These are phyloP conservation scores for Eremophila alpestris DNA, from an alignment of 2,797 vertebrate species.

Conservation along the genomic window DNA sequence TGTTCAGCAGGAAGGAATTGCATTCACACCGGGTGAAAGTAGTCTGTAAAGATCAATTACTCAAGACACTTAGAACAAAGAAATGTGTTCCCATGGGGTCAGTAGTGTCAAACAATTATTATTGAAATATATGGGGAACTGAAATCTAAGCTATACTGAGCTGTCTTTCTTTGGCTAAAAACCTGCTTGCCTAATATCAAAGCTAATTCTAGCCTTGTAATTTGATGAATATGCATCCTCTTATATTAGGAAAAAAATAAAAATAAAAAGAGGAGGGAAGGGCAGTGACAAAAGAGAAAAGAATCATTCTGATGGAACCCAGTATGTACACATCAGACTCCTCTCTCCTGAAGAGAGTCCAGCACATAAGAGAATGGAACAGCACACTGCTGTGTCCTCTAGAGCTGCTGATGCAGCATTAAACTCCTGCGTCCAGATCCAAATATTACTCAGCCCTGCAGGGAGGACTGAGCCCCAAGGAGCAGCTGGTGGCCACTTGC, in stretches of 20 bases:
- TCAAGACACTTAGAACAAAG: not conserved
- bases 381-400: not conserved
- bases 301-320: not conserved
- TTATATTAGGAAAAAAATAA: not conserved
- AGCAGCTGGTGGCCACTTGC: not conserved
- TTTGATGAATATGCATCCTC: not conserved
- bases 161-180: not conserved
- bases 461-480: not conserved
- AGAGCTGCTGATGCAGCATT: not conserved
- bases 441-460: not conserved
- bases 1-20: not conserved
- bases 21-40: not conserved
- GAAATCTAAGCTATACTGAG: not conserved
- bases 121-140: not conserved
- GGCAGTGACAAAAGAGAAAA: not conserved
- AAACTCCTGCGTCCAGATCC: not conserved
- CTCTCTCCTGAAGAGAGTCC: not conserved
- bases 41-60: not conserved
- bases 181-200: not conserved
- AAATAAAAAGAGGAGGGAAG: accelerated
- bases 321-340: not conserved
- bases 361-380: not conserved
- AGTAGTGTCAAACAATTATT: not conserved
- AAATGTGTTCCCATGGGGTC: not conserved
- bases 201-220: not conserved